phyloP scores from a whole-genome alignment of 2,113 vertebrate genomes.

The Clarias batrachus region DNA sequence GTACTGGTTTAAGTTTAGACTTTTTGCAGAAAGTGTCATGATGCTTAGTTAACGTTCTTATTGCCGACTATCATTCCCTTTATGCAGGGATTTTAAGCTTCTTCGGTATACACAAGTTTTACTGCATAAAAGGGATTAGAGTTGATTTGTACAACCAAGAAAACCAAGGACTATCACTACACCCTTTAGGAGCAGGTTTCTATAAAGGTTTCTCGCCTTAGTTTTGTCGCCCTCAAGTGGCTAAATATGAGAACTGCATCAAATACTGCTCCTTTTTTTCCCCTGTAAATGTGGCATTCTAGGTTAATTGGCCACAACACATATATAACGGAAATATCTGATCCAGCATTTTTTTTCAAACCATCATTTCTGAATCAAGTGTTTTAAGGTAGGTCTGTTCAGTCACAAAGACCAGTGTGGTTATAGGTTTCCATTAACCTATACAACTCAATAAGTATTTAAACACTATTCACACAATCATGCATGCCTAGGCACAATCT shows the following conservation, averaged over 20 bases:
- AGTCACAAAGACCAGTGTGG: neutral
- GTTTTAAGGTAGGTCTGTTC: no score
- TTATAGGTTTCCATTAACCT: neutral
- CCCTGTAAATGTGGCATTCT: neutral
- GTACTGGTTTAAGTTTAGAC: neutral
- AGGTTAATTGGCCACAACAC: neutral
- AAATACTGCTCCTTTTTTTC: neutral
- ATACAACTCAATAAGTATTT: neutral
- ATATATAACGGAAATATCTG: neutral
- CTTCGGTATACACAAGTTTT: neutral
- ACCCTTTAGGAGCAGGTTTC: neutral
- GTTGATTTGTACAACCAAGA: neutral
- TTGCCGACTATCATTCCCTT: neutral
- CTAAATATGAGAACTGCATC: neutral
- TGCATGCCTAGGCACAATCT: neutral
- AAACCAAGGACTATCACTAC: neutral
- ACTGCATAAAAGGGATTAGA: neutral
- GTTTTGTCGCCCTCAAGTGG: conserved; percentile 29
- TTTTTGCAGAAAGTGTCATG: neutral
- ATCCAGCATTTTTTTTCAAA: neutral
- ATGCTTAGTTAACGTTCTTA: neutral
- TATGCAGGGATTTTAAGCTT: neutral
- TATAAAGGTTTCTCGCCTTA: neutral
- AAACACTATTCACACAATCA: neutral
- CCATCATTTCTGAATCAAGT: neutral